Conservation (phyloP, 2,888 invertebrate species). For the Ernsta delagoae region DNA sequence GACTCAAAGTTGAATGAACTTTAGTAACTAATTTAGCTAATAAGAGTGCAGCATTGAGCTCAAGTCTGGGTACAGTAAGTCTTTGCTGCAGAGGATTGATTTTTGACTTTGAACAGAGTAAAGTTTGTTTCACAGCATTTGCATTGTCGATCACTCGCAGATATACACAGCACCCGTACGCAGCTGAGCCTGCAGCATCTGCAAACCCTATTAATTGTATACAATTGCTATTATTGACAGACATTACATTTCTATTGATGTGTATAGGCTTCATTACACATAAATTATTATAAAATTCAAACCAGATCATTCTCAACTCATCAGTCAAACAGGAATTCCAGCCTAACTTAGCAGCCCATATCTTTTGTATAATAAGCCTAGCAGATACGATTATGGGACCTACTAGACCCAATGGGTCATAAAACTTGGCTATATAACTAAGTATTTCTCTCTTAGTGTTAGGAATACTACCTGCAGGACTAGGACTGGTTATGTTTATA, state of each 20-base stretch:
- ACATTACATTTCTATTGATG: not conserved
- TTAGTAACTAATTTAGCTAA: not conserved
- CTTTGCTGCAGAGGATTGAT: not conserved
- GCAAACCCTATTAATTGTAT: not conserved
- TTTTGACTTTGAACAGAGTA: slow-evolving; percentile 4
- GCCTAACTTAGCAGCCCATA: slow-evolving; percentile 32
- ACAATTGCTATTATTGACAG: not conserved
- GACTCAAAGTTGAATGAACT: not conserved
- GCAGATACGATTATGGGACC: slow-evolving; percentile 38
- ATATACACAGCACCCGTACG: not conserved
- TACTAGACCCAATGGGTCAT: slow-evolving; percentile 40
- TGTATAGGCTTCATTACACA: slow-evolving; percentile 30
- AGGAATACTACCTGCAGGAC: not conserved
- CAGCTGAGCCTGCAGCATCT: not conserved
- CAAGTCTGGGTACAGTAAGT: not conserved
- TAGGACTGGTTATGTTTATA: not conserved
- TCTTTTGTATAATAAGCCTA: slow-evolving; percentile 40
- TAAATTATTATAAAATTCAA: slow-evolving; percentile 32
- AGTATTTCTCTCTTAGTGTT: slow-evolving; percentile 39
- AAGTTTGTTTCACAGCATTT: no score
- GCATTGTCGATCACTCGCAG: not conserved
- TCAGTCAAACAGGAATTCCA: slow-evolving; percentile 30
- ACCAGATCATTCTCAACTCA: slow-evolving; percentile 30
- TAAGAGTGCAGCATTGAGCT: slow-evolving; percentile 2
- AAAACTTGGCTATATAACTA: slow-evolving; percentile 39